Base-by-base conservation (phyloP, 92 coral and sea anemone species). In the Siderastrea siderea region DNA sequence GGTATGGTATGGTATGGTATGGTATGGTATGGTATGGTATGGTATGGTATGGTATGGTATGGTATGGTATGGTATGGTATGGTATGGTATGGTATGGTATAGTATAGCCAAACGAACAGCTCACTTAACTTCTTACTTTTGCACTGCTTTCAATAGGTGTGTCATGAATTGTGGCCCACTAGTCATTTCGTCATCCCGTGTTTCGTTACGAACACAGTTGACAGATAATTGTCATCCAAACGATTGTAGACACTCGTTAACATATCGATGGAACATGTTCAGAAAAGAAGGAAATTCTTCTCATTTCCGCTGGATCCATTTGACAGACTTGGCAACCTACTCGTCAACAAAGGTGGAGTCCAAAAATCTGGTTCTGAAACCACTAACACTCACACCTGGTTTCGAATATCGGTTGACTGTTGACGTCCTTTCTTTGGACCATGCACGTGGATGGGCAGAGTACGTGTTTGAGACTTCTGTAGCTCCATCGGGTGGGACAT, bases 121-220 rank as follows among this genome's bases (percentile, higher is more conserved):
- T 26, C 38, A 26, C 38, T 26, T 26, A 26, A 26, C 38, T 26
- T 0, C 38, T 26, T 26, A 26, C 38, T 26, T 61, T 77, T 2
- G 17, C 5, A 4, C 58, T 1, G 46, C 12, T 11, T 61, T 63
- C 51, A 47, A 3, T 64, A 79, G 84, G 73, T 79, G 84, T 14
- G 61, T 62, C 15, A 5, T 79, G 46, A 79, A 79, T 60, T 79
- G 84, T 66, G 73, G 1, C 8, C 7, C 17, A 5, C 10, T 19
- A 16, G 57, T 65, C 58, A 79, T 58, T 12, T 48, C 84, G n/a
- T 79, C 84, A 26, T 79, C 84, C 13, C 57, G 73, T 26, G 6
- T 79, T 38, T 17, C 84, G 47, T 62, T 79, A 13, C 17, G 84
- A 79, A 63, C 74, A 11, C 58, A 9, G 7, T 44, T 57, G 3